Conservation (phyloP, 2,113 vertebrate genomes). For the Agelaius tricolor region DNA sequence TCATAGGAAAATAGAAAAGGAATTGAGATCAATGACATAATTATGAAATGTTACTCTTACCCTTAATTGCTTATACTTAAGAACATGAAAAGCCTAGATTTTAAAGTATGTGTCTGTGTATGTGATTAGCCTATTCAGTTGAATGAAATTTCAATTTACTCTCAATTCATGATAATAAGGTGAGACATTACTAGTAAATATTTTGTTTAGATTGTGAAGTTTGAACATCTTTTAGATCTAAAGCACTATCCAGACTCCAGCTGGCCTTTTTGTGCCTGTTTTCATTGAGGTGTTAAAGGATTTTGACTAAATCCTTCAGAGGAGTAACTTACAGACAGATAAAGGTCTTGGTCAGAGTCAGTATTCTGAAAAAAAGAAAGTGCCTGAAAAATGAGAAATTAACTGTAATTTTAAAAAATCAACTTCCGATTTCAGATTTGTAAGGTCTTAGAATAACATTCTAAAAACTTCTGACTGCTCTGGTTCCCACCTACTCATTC, state of each 20-base stretch:
- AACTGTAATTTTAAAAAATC: not conserved
- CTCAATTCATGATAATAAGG: not conserved
- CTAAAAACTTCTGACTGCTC: not conserved
- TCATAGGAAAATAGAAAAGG: not conserved
- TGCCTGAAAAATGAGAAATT: not conserved
- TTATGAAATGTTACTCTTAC: slow-evolving; percentile 36
- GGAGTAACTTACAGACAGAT: not conserved
- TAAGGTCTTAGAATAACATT: not conserved
- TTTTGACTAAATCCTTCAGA: not conserved
- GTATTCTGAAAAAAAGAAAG: not conserved
- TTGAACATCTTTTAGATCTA: not conserved
- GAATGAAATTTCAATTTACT: slow-evolving; percentile 8
- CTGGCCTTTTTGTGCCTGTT: not conserved
- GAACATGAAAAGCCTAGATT: slow-evolving; percentile 8
- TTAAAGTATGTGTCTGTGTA: not conserved
- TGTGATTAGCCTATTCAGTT: slow-evolving; percentile 50
- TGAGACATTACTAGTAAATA: not conserved
- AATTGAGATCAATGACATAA: slow-evolving; percentile 33
- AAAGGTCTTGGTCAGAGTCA: not conserved
- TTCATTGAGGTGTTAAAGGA: not conserved
- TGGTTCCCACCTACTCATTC: slow-evolving; percentile 8
- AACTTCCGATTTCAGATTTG: not conserved
- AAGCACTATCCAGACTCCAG: not conserved
- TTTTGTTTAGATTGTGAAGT: not conserved
- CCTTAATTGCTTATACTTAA: slow-evolving; percentile 55